Base-by-base conservation (phyloP, 2,888 invertebrate species). In the Drosophila birchii region DNA sequence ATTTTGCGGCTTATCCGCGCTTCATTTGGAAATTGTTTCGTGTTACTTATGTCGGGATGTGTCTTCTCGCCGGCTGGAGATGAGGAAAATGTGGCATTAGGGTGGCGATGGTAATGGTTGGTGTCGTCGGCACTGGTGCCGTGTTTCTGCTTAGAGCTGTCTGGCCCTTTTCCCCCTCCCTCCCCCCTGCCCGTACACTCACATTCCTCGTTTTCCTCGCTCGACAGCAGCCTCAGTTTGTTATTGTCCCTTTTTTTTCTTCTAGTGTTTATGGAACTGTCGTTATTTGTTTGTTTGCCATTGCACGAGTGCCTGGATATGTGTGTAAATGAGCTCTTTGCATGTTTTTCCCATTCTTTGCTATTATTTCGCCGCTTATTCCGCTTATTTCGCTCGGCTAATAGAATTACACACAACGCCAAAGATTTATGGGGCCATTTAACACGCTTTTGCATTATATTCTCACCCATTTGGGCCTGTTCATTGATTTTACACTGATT, bases 1-100 rank as follows among this genome's bases (percentile, higher is more conserved):
- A 90, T 90, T 86, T 90, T 88, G 87, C 84, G 81, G 89, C 84
- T 86, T 86, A 88, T 86, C 88, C 88, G 88, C 87, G 86, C 86
- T 86, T 86, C 84, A 86, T 86, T 86, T 88, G 80, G 80, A 86
- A 84, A 86, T 88, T 88, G 88, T 88, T 86, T 86, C 81, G 86
- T 86, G 88, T 86, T 86, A 80, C 86, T 86, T 87, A 81, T 87
- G 85, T 82, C 85, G 77, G 51, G 56, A 66, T 67, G 64, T 58
- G 67, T 57, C 57, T 62, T 18, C 20, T 63, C 45, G 12, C 20
- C n/a, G 43, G 5, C n/a, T n/a, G 5, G 4, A 26, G 4, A 47
- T 49, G 61, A 32, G 57, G 44, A 39, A 41, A 56, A 43, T 26
- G 54, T n/a, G 53, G 56, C 55, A 54, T 32, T 51, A 51, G 51